Conservation (phyloP, 1,140 invertebrate species). For the Aethina tumida region DNA sequence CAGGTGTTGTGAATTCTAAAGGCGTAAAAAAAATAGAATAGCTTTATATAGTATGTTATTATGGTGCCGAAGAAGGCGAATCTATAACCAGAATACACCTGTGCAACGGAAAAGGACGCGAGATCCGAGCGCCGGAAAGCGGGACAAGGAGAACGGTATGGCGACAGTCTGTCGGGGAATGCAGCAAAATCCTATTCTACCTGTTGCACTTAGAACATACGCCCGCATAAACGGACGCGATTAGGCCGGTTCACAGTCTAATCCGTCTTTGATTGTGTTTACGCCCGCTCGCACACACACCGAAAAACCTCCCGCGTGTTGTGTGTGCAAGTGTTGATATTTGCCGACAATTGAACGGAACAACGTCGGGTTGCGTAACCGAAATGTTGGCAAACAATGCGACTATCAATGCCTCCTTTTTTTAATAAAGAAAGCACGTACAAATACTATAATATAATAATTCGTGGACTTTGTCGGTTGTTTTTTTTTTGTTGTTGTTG, state of each 20-base stretch:
- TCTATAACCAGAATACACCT: slow-evolving; percentile 21
- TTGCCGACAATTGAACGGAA: slow-evolving; percentile 7
- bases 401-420: too few species aligned
- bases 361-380: slow-evolving; percentile 7
- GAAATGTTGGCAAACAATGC: slow-evolving; percentile 12
- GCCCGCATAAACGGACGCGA: slow-evolving; percentile 8
- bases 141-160: slow-evolving; percentile 19
- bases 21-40: slow-evolving; percentile 23
- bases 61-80: slow-evolving; percentile 22
- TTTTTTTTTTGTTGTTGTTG: too few species aligned
- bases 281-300: too few species aligned
- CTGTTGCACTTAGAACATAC: slow-evolving; percentile 18
- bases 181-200: slow-evolving; percentile 30
- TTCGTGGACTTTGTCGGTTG: too few species aligned
- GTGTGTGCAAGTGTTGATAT: slow-evolving; percentile 11
- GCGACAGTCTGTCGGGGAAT: slow-evolving; percentile 28
- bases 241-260: slow-evolving; percentile 9
- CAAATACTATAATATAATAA: too few species aligned
- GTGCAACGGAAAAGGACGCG: slow-evolving; percentile 14
- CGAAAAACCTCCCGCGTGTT: too few species aligned
- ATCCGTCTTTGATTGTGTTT: neutral
- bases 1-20: slow-evolving; percentile 21
- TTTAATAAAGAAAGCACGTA: too few species aligned
- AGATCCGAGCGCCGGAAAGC: slow-evolving; percentile 3
- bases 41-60: slow-evolving; percentile 25